A percentile compares a stretch with the other conserved stretches of the same genome.
These are phyloP conservation scores for Zoroaster sp. DNA, from an alignment of 53 echinoderm and acorn worm species.

Conservation along the genomic window DNA sequence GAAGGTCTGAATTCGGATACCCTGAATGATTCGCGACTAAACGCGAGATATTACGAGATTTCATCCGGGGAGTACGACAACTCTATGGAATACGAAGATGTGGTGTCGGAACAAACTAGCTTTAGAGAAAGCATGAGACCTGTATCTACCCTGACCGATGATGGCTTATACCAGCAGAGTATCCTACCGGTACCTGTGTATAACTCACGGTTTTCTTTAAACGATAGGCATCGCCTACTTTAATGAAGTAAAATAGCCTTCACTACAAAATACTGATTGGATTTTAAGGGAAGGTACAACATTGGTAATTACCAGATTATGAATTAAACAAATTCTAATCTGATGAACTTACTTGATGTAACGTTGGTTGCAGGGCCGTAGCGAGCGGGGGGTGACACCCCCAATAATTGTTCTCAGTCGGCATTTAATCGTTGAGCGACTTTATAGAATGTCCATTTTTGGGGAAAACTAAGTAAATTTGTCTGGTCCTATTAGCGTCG, in stretches of 20 bases:
- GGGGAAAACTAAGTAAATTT: no score
- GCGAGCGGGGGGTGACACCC: no score
- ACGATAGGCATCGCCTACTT: background rate
- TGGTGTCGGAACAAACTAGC: background rate
- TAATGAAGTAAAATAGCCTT: background rate
- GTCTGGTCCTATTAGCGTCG: no score
- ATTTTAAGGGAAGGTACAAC: no score
- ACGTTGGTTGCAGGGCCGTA: background rate
- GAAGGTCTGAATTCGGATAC: constrained; percentile 43
- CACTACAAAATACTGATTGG: background rate
- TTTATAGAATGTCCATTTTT: no score
- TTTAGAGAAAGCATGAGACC: constrained; percentile 6
- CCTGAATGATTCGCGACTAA: background rate
- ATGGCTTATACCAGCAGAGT: background rate
- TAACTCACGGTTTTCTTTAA: constrained; percentile 16
- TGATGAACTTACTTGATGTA: no score
- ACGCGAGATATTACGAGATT: constrained; percentile 44
- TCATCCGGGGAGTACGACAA: constrained; percentile 37
- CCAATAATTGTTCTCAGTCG: no score
- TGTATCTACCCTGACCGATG: constrained; percentile 9
- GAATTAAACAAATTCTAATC: no score
- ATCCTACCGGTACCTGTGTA: constrained; percentile 38
- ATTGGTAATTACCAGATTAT: no score
- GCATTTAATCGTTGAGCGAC: no score
- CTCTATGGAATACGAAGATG: constrained; percentile 47